A percentile compares a stretch with the other conserved stretches of the same genome.
Evolutionary conservation across 2,888 invertebrate genomes (phyloP).

Genomic region (Luperina testacea): DNA sequence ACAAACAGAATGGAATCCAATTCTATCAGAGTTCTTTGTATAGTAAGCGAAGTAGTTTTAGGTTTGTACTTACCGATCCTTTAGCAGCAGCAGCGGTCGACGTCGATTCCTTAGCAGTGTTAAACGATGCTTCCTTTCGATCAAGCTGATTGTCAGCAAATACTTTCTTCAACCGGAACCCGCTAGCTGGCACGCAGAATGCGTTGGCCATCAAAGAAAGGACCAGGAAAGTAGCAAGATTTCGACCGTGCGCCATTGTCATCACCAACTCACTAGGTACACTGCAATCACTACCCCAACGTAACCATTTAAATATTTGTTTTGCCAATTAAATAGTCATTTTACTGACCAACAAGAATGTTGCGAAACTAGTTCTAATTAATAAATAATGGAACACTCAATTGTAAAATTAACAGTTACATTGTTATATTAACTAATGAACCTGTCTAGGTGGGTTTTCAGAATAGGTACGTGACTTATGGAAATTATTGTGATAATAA

Average conservation of each 20-base stretch:
- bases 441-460: conserved; percentile 9
- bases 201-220: conserved; percentile 75
- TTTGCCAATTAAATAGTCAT: conserved; percentile 29
- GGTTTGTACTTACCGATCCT: conserved; percentile 21
- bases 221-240: conserved; percentile 70
- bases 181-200: conserved; percentile 73
- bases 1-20: not conserved
- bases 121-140: conserved; percentile 23
- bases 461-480: not conserved
- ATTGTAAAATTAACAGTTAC: conserved; percentile 29
- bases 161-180: conserved; percentile 62
- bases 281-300: conserved; percentile 64
- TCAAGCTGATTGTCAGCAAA: conserved; percentile 23
- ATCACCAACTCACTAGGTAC: conserved; percentile 21
- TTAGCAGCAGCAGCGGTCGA: conserved; percentile 4
- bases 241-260: conserved; percentile 75
- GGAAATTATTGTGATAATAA: not conserved
- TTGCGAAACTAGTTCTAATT: conserved; percentile 44
- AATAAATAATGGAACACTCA: conserved; percentile 34
- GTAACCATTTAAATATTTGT: conserved; percentile 33
- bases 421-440: conserved; percentile 30
- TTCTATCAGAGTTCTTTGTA: not conserved
- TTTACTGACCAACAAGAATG: conserved; percentile 52
- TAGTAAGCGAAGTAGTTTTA: not conserved
- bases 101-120: conserved; percentile 22